Evolutionary conservation across 2,113 vertebrate species (phyloP).

Genomic region (Indicator indicator): DNA sequence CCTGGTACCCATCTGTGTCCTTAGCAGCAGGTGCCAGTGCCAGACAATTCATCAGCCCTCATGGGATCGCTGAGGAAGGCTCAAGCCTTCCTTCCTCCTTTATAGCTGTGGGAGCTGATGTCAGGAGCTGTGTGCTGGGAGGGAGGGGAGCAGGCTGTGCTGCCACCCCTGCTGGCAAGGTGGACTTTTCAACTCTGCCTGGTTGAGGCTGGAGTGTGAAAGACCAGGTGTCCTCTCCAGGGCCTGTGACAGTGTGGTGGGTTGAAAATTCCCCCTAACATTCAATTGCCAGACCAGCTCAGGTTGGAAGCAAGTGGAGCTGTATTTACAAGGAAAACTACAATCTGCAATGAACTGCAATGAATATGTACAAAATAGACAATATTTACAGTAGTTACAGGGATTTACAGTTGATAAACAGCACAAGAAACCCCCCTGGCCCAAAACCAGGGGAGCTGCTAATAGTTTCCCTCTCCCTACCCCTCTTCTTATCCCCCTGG

Average conservation of each 20-base stretch:
- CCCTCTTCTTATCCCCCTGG: no score
- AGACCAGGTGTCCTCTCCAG: neutral
- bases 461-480: no score
- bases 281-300: no score
- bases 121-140: neutral
- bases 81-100: neutral
- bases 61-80: neutral
- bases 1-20: slow-evolving; percentile 51
- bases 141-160: neutral
- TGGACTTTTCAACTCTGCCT: neutral
- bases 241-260: neutral
- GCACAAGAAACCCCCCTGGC: no score
- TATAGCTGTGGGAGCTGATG: neutral
- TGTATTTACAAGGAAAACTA: no score
- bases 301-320: no score
- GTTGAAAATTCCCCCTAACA: no score
- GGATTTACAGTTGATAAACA: no score
- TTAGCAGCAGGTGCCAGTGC: slow-evolving; percentile 68
- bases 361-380: no score
- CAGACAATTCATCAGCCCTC: slow-evolving; percentile 48
- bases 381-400: no score
- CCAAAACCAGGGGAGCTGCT: no score
- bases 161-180: neutral
- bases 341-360: no score
- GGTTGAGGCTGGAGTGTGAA: neutral